Conservation (phyloP, 2,113 vertebrate genomes). For the Anseranas semipalmata region DNA sequence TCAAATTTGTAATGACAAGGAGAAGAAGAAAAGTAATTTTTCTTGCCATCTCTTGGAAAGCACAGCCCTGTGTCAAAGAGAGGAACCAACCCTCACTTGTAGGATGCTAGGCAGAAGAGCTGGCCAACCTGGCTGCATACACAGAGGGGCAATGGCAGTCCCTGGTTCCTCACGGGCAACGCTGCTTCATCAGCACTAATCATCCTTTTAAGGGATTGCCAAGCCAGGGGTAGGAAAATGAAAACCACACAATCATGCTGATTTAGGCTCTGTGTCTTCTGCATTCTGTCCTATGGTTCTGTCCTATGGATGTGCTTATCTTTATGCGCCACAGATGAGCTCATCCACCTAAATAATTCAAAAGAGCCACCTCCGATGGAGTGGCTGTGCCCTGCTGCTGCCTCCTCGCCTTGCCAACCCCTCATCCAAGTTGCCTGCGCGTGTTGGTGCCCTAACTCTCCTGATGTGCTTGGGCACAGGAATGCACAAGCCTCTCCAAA, state of each 20-base stretch:
- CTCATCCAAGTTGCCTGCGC: background rate
- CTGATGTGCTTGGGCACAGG: background rate
- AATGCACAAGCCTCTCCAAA: background rate
- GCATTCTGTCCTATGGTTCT: background rate
- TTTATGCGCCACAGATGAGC: background rate
- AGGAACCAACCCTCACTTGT: background rate
- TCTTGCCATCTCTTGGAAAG: background rate
- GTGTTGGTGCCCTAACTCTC: background rate
- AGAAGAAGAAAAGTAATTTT: background rate
- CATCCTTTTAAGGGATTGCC: background rate
- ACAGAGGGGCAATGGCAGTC: background rate
- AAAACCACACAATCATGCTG: background rate
- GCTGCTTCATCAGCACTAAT: background rate
- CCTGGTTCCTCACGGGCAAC: background rate
- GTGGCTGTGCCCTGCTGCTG: background rate
- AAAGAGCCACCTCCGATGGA: background rate
- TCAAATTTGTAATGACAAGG: background rate
- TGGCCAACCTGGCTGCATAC: accelerated
- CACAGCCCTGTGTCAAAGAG: background rate
- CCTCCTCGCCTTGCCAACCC: background rate
- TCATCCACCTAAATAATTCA: background rate
- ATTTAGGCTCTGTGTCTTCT: background rate
- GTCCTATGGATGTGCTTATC: background rate
- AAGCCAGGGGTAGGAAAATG: background rate
- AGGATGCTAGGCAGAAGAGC: background rate